phyloP scores from a whole-genome alignment of 2,113 vertebrate species.

The Cisticola juncidis region DNA sequence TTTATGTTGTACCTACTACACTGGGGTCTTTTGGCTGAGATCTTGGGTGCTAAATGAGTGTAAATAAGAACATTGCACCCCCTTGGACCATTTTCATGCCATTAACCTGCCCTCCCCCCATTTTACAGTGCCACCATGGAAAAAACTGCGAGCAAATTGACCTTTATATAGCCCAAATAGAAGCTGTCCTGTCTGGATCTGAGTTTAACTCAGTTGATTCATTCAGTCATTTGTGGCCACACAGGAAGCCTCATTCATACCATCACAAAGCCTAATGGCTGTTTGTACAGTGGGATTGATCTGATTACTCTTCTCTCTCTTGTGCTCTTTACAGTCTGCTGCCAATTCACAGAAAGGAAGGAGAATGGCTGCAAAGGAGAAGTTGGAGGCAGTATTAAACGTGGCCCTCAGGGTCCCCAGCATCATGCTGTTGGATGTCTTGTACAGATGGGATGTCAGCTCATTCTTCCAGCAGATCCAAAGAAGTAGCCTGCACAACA shows the following conservation, averaged over 20 bases:
- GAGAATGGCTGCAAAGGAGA: constrained; percentile 91
- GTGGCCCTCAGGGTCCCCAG: constrained; percentile 96
- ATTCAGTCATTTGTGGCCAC: constrained; percentile 23
- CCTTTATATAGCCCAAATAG: background rate
- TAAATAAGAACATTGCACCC: background rate
- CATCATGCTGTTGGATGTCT: constrained; percentile 97
- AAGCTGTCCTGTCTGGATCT: background rate
- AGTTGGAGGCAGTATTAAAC: constrained; percentile 93
- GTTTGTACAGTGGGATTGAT: constrained; percentile 54
- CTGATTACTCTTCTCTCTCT: constrained; percentile 53
- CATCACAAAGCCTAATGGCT: constrained; percentile 46
- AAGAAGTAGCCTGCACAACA: constrained; percentile 94
- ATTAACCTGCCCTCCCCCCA: background rate
- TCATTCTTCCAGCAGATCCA: constrained; percentile 99
- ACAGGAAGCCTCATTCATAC: background rate
- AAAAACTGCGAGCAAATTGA: constrained; percentile 23
- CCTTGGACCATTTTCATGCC: background rate
- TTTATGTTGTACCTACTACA: background rate
- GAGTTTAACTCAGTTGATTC: constrained; percentile 21
- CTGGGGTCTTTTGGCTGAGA: background rate
- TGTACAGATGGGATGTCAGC: constrained; percentile 98
- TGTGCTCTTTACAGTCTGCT: constrained; percentile 70
- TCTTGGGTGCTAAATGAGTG: background rate
- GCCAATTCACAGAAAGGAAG: constrained; percentile 49
- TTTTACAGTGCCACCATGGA: background rate